Base-by-base conservation (phyloP, 2,113 vertebrate species). In the Ginglymostoma cirratum region DNA sequence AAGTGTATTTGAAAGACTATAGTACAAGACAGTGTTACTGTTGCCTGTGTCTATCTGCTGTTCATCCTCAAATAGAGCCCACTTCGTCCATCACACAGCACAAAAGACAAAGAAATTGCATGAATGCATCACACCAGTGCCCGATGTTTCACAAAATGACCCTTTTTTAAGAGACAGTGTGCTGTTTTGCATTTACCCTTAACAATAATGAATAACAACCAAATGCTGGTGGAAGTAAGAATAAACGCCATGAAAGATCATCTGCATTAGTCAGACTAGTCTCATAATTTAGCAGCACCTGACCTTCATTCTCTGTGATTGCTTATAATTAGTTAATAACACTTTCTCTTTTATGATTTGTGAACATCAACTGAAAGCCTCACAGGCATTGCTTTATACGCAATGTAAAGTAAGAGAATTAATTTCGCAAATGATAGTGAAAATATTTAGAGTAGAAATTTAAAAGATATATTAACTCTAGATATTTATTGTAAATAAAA, bases 21-120 rank as follows among this genome's bases (percentile, higher is more conserved):
- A 27, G 23, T 87, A 48, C 3, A 87, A 27, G 27, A 17, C 45
- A 90, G 87, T 34, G 27, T 42, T 55, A 12, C 30, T 61, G 52
- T 27, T 61, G 55, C 27, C 52, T 34, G 7, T 90, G 52, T 34
- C 87, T 55, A 61, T 52, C 24, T 90, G 24, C 86, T 90, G 87
- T 52, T 90, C 42, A 27, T 90, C 27, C 87, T 61, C 48, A 90
- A 90, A 61, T 52, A 90, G 87, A 17, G 48, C 87, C 61, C 87
- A 61, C 87, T 90, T 90, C 65, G 23, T 90, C 87, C 52, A 34
- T 90, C 83, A 90, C 52, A 61, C 52, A 61, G 87, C 48, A 61
- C 87, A 90, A 90, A 52, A 90, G 87, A 90, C 87, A 90, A 90
- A 90, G 87, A 90, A 90, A 90, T 90, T 90, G 87, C 87, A 61